These are phyloP conservation scores for Rhyacophila brunnea DNA, from an alignment of 1,140 invertebrate species.

Conservation along the genomic window DNA sequence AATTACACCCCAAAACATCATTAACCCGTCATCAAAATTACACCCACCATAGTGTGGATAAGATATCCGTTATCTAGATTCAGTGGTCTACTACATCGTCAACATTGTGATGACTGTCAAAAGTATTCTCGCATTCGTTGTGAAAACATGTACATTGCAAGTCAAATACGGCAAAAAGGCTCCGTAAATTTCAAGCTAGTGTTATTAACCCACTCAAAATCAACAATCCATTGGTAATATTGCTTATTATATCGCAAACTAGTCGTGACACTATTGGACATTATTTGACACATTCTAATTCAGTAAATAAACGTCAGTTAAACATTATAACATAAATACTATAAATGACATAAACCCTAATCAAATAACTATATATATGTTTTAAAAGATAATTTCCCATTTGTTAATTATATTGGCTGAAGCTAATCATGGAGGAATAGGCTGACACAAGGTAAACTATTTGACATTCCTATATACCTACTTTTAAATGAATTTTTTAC, in stretches of 20 bases:
- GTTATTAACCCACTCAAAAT: too few species aligned
- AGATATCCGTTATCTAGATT: not conserved
- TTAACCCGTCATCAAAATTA: not conserved
- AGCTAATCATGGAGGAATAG: too few species aligned
- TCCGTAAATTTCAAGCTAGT: not conserved
- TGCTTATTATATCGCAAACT: not conserved
- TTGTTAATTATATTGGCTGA: too few species aligned
- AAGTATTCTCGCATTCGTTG: conserved; percentile 7
- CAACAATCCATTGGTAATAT: conserved; percentile 1
- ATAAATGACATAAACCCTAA: not conserved
- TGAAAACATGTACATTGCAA: conserved; percentile 17
- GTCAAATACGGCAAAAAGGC: conserved; percentile 7
- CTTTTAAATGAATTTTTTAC: too few species aligned
- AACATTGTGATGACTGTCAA: conserved; percentile 14
- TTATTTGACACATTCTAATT: conserved; percentile 2
- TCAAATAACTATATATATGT: too few species aligned
- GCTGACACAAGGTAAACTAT: too few species aligned
- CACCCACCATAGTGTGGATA: too few species aligned
- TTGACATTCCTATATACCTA: too few species aligned
- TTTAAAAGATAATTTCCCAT: too few species aligned
- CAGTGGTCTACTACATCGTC: not conserved
- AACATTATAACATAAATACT: not conserved
- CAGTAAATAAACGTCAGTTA: conserved; percentile 2
- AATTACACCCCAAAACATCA: too few species aligned
- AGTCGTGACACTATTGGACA: conserved; percentile 1